phyloP scores from a whole-genome alignment of 64 coral and sea anemone genomes.

The Pocillopora verrucosa region DNA sequence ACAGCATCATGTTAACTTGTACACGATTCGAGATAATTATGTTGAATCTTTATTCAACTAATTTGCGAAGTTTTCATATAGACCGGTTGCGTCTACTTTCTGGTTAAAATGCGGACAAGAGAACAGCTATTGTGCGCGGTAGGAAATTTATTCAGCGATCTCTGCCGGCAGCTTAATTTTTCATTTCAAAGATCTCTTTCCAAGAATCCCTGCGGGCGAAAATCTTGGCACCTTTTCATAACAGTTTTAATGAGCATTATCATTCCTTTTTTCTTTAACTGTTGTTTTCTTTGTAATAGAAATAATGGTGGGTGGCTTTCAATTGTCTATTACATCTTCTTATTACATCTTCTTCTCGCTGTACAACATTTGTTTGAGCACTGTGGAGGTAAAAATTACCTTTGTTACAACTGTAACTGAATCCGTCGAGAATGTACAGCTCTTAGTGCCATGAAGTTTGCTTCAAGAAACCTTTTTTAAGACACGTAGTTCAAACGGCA shows the following conservation, averaged over 20 bases:
- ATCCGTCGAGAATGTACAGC: background rate
- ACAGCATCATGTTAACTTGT: no score
- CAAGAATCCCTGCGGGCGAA: background rate
- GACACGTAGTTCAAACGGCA: background rate
- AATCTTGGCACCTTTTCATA: constrained; percentile 1
- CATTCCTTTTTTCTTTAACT: background rate
- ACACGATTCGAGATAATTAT: no score
- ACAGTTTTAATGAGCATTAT: background rate
- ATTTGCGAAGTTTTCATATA: no score
- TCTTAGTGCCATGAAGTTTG: constrained; percentile 7
- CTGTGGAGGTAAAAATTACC: constrained; percentile 10
- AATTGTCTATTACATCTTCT: background rate
- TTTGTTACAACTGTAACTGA: background rate
- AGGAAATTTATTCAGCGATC: constrained; percentile 14
- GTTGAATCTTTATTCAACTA: no score
- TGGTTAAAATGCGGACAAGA: background rate
- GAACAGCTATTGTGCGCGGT: background rate
- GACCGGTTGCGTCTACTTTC: no score
- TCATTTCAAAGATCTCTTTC: background rate
- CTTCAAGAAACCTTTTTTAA: background rate
- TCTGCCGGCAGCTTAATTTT: background rate
- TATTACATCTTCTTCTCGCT: background rate
- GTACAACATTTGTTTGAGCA: background rate
- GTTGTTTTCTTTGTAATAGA: constrained; percentile 1
- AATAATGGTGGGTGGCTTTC: background rate